A percentile compares a stretch with the other conserved stretches of the same genome.
phyloP scores from a whole-genome alignment of 2,888 invertebrate genomes.

The Tipula unca region DNA sequence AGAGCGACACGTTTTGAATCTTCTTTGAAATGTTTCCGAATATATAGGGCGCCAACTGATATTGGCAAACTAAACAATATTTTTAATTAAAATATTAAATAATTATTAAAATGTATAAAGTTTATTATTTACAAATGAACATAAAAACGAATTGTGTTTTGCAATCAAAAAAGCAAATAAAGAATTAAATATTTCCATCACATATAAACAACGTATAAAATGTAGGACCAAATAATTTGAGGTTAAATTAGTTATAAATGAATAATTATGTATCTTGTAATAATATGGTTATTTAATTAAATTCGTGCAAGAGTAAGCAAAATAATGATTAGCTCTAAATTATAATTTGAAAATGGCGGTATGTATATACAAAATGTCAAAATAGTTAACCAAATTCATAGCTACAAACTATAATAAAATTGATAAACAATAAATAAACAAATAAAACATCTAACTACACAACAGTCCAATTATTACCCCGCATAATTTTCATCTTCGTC shows the following conservation, averaged over 20 bases:
- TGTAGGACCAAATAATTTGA: not conserved
- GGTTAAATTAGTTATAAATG: not conserved
- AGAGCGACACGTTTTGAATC: constrained; percentile 73
- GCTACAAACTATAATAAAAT: too few species aligned
- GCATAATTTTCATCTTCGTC: constrained; percentile 14
- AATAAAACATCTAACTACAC: not conserved
- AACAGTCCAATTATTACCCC: constrained; percentile 8
- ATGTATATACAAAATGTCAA: not conserved
- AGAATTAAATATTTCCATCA: not conserved
- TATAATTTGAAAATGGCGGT: not conserved
- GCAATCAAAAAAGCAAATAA: constrained; percentile 8
- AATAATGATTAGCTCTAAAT: not conserved
- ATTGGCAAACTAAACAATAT: constrained; percentile 52
- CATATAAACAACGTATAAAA: not conserved
- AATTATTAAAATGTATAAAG: not conserved
- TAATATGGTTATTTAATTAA: not conserved
- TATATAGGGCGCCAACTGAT: constrained; percentile 77
- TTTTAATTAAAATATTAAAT: constrained; percentile 20
- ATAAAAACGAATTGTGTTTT: not conserved
- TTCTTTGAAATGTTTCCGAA: constrained; percentile 78
- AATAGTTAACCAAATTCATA: too few species aligned
- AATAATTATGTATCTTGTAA: too few species aligned
- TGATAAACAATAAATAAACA: not conserved
- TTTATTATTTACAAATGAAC: not conserved
- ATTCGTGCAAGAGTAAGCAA: not conserved